Conservation (phyloP, 2,888 invertebrate genomes). For the Cheilosia urbana region DNA sequence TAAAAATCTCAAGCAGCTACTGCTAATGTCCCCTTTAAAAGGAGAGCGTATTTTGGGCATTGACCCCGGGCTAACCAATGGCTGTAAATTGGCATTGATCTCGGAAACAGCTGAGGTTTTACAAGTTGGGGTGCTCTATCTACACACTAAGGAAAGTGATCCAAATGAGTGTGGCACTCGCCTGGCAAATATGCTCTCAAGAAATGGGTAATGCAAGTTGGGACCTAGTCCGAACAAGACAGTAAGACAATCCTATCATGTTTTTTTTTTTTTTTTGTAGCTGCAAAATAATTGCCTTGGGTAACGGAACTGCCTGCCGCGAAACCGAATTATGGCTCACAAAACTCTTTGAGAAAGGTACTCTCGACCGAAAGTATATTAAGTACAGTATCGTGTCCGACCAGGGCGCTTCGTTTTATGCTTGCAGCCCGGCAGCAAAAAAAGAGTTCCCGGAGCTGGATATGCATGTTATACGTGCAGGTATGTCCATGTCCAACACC, state of each 20-base stretch:
- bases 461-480: conserved; percentile 91
- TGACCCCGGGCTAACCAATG: conserved; percentile 95
- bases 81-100: conserved; percentile 94
- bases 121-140: conserved; percentile 88
- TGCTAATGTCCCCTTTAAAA: conserved; percentile 91
- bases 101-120: conserved; percentile 89
- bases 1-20: conserved; percentile 91
- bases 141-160: conserved; percentile 84
- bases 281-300: conserved; percentile 92
- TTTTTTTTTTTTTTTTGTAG: conserved; percentile 81
- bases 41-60: conserved; percentile 92
- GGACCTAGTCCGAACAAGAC: no score
- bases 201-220: conserved; percentile 84
- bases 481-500: conserved; percentile 81
- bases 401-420: conserved; percentile 96
- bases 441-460: conserved; percentile 94
- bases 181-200: conserved; percentile 85
- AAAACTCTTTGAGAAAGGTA: conserved; percentile 85
- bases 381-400: conserved; percentile 94
- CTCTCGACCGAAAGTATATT: conserved; percentile 85
- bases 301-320: conserved; percentile 95
- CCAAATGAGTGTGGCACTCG: conserved; percentile 77
- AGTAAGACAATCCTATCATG: no score
- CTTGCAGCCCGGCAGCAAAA: conserved; percentile 93
- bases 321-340: conserved; percentile 92